A percentile compares a stretch with the other conserved stretches of the same genome.
Evolutionary conservation across 2,113 vertebrate species (phyloP).

Genomic region (Limanda limanda): DNA sequence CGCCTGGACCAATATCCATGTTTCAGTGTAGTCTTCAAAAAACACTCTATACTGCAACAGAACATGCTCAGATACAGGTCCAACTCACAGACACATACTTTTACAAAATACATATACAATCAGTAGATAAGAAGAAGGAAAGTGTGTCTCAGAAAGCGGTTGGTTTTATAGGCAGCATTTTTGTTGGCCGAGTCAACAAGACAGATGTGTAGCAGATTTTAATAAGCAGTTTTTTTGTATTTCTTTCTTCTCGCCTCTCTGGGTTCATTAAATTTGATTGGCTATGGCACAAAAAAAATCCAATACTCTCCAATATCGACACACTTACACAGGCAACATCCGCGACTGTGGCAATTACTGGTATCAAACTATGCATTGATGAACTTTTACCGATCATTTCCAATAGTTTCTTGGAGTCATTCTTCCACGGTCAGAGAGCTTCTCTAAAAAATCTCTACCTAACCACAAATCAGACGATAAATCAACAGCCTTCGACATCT

Average conservation of each 20-base stretch:
- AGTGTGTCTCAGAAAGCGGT: not conserved
- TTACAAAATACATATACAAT: not conserved
- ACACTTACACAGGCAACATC: slow-evolving; percentile 1
- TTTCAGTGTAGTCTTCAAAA: not conserved
- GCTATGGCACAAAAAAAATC: not conserved
- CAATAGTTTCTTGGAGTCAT: not conserved
- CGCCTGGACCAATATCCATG: slow-evolving; percentile 15
- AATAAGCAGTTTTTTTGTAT: not conserved
- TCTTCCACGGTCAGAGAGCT: not conserved
- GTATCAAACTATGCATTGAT: not conserved
- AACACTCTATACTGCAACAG: not conserved
- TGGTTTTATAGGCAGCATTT: not conserved
- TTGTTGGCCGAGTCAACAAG: not conserved
- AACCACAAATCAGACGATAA: slow-evolving; percentile 26
- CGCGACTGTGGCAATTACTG: not conserved
- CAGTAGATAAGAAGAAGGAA: too few species aligned
- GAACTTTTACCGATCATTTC: not conserved
- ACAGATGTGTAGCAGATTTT: not conserved
- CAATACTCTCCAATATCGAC: not conserved
- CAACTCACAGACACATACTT: too few species aligned
- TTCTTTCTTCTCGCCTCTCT: not conserved
- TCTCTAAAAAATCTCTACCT: slow-evolving; percentile 1
- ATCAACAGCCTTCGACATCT: slow-evolving; percentile 22
- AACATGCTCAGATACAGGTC: not conserved
- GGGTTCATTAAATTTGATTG: slow-evolving; percentile 6